A percentile compares a stretch with the other conserved stretches of the same genome.
Conservation (phyloP, 2,888 invertebrate species). For the Chromoteleia sp. region DNA sequence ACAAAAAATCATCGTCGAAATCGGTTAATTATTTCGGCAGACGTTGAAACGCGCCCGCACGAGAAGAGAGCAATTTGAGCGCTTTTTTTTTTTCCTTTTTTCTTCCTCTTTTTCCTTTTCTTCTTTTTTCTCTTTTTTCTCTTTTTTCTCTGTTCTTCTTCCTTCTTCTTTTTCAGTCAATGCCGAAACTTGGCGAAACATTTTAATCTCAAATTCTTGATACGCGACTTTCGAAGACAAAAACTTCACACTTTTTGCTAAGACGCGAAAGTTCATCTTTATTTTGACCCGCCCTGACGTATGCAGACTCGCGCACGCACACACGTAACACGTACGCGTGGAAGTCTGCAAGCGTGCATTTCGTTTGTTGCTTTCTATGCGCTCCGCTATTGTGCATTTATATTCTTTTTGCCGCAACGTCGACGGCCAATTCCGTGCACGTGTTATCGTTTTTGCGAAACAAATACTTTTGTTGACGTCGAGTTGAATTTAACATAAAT, state of each 20-base stretch:
- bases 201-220: constrained; percentile 37
- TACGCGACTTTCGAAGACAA: constrained; percentile 31
- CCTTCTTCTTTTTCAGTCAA: neutral
- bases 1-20: constrained; percentile 3
- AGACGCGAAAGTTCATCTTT: constrained; percentile 49
- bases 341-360: neutral
- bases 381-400: constrained; percentile 33
- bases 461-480: constrained; percentile 1
- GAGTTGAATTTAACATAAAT: constrained; percentile 5
- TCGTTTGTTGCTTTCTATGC: constrained; percentile 38
- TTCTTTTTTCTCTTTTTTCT: no score
- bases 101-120: no score
- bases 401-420: constrained; percentile 25
- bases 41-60: constrained; percentile 5
- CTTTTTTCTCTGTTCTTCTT: no score
- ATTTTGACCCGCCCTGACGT: constrained; percentile 24
- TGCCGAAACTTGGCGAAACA: constrained; percentile 32
- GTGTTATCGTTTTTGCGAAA: constrained; percentile 8
- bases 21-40: constrained; percentile 18
- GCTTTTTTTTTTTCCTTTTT: neutral
- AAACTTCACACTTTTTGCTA: constrained; percentile 31
- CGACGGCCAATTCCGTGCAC: constrained; percentile 18
- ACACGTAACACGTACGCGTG: no score
- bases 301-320: constrained; percentile 14
- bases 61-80: constrained; percentile 5